Percentiles rank a stretch among this genome's conserved stretches.
These are phyloP conservation scores for Drosophila multiciliata DNA, from an alignment of 2,888 invertebrate genomes.

Conservation along the genomic window DNA sequence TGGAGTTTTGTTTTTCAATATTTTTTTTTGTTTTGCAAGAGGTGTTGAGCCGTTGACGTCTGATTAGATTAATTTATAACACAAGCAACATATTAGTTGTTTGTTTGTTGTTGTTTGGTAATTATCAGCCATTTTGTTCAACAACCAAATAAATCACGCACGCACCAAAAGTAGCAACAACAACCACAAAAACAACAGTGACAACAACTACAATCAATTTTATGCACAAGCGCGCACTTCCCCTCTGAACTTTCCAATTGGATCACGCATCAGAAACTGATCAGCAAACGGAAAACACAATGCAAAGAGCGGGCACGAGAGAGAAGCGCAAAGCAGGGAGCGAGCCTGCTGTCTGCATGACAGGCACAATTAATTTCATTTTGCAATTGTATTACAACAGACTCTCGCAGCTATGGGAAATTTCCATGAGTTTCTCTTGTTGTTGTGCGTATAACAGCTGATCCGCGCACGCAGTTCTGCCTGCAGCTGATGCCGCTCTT, in stretches of 20 bases:
- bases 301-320: slow-evolving; percentile 18
- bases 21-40: slow-evolving; percentile 38
- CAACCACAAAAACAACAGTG: slow-evolving; percentile 31
- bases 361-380: slow-evolving; percentile 51
- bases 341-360: slow-evolving; percentile 41
- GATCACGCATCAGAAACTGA: slow-evolving; percentile 58
- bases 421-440: slow-evolving; percentile 62
- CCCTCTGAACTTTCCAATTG: slow-evolving; percentile 67
- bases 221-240: slow-evolving; percentile 53
- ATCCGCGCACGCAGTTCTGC: slow-evolving; percentile 44
- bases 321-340: background rate
- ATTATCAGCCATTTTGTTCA: slow-evolving; percentile 63
- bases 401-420: slow-evolving; percentile 65
- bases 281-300: slow-evolving; percentile 37
- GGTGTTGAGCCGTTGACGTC: slow-evolving; percentile 53
- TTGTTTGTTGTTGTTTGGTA: slow-evolving; percentile 41
- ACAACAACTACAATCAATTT: slow-evolving; percentile 37
- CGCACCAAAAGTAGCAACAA: slow-evolving; percentile 25
- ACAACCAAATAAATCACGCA: slow-evolving; percentile 66
- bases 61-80: slow-evolving; percentile 68
- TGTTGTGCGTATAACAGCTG: slow-evolving; percentile 64
- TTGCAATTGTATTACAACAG: slow-evolving; percentile 60
- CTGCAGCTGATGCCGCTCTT: slow-evolving; percentile 46
- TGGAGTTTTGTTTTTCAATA: slow-evolving; percentile 22
- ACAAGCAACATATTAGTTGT: slow-evolving; percentile 36